A percentile compares a stretch with the other conserved stretches of the same genome.
These are phyloP conservation scores for Meteorus colon DNA, from an alignment of 2,888 invertebrate species.

Conservation along the genomic window DNA sequence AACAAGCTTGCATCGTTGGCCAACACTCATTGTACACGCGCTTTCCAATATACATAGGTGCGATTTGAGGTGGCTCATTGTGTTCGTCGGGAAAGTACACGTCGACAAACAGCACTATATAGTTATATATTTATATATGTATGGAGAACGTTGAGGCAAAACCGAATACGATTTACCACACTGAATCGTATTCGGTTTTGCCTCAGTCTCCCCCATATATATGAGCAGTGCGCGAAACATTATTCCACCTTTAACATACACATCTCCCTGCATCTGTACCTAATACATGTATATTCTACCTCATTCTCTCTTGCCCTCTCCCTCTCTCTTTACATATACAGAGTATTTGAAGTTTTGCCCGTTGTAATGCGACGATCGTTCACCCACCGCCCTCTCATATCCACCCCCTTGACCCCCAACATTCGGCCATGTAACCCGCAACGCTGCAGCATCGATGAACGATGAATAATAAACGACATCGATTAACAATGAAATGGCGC, in stretches of 20 bases:
- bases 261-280: background rate
- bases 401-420: constrained; percentile 31
- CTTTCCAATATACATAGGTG: constrained; percentile 26
- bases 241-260: background rate
- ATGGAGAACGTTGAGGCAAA: constrained; percentile 24
- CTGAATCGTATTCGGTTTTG: background rate
- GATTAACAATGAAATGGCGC: constrained; percentile 65
- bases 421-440: constrained; percentile 36
- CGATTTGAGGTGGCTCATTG: constrained; percentile 47
- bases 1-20: constrained; percentile 23
- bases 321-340: constrained; percentile 10
- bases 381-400: constrained; percentile 48
- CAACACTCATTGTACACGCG: constrained; percentile 44
- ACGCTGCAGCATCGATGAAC: constrained; percentile 57
- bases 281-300: background rate
- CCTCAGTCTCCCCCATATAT: no score
- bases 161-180: constrained; percentile 12
- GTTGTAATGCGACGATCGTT: constrained; percentile 53
- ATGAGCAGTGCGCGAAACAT: background rate
- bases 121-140: constrained; percentile 16
- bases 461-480: constrained; percentile 67
- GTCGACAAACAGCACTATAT: constrained; percentile 32
- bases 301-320: background rate
- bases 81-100: constrained; percentile 38
- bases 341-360: constrained; percentile 29